These are phyloP conservation scores for Gallinago undulata DNA, from an alignment of 2,113 vertebrate species.

Conservation along the genomic window DNA sequence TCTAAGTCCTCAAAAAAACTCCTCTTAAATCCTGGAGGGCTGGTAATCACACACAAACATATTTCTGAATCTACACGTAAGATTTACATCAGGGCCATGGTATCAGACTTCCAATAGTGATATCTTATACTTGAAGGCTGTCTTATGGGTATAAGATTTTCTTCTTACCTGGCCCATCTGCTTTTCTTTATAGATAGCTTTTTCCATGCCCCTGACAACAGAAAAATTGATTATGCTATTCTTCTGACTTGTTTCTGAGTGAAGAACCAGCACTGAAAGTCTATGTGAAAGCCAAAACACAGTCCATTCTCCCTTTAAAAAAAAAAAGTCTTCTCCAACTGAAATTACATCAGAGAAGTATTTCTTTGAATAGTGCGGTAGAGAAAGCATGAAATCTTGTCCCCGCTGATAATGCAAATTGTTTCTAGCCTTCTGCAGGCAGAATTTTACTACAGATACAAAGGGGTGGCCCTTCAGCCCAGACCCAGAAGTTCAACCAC, in stretches of 20 bases:
- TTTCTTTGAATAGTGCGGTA: neutral
- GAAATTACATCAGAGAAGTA: neutral
- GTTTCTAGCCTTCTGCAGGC: neutral
- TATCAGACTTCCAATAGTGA: neutral
- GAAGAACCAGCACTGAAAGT: neutral
- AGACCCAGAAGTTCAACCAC: neutral
- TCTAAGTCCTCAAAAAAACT: neutral
- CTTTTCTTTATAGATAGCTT: neutral
- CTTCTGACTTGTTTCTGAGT: neutral
- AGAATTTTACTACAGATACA: neutral
- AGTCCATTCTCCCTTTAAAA: neutral
- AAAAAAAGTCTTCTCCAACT: neutral
- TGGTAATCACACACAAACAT: neutral
- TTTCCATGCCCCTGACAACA: neutral
- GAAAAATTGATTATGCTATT: neutral
- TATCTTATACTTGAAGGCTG: neutral
- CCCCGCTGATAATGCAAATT: neutral
- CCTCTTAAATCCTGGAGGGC: neutral
- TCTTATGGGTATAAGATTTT: neutral
- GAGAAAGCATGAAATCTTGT: neutral
- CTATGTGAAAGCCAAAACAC: neutral
- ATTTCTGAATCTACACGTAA: neutral
- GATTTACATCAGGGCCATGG: fast-evolving
- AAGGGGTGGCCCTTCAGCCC: neutral
- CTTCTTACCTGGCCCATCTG: neutral